A percentile compares a stretch with the other conserved stretches of the same genome.
These are phyloP conservation scores for Thoracochromis brauschi DNA, from an alignment of 2,113 vertebrate genomes.

Conservation along the genomic window DNA sequence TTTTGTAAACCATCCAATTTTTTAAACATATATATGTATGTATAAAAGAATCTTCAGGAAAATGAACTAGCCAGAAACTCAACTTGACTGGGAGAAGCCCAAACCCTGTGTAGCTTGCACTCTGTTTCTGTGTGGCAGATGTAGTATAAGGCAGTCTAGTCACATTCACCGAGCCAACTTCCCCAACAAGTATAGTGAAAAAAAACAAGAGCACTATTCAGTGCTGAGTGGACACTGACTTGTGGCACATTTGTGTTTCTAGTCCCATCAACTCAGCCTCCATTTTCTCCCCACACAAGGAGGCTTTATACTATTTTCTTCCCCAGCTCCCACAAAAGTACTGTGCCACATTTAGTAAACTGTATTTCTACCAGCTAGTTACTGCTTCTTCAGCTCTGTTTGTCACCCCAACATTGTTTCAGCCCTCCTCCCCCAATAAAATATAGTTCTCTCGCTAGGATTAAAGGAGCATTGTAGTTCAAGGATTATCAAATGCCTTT, in stretches of 20 bases:
- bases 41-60: not conserved
- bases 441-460: slow-evolving; percentile 54
- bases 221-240: slow-evolving; percentile 55
- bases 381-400: slow-evolving; percentile 30
- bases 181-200: slow-evolving; percentile 33
- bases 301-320: slow-evolving; percentile 65
- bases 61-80: not conserved
- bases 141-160: slow-evolving; percentile 50
- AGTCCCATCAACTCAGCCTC: slow-evolving; percentile 51
- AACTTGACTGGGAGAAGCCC: not conserved
- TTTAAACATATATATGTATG: not conserved
- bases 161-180: slow-evolving; percentile 52
- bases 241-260: slow-evolving; percentile 63
- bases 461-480: slow-evolving; percentile 69
- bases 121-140: slow-evolving; percentile 37
- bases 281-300: slow-evolving; percentile 60
- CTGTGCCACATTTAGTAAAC: slow-evolving; percentile 47
- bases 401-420: slow-evolving; percentile 20
- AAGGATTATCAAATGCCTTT: slow-evolving; percentile 73
- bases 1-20: not conserved
- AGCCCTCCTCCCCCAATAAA: slow-evolving; percentile 13
- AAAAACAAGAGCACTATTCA: slow-evolving; percentile 70
- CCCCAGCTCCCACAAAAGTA: slow-evolving; percentile 33
- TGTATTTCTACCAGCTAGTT: slow-evolving; percentile 49
- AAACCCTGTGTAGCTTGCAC: not conserved